A percentile compares a stretch with the other conserved stretches of the same genome.
Conservation (phyloP, 2,888 invertebrate genomes). For the Deroplatys truncata region DNA sequence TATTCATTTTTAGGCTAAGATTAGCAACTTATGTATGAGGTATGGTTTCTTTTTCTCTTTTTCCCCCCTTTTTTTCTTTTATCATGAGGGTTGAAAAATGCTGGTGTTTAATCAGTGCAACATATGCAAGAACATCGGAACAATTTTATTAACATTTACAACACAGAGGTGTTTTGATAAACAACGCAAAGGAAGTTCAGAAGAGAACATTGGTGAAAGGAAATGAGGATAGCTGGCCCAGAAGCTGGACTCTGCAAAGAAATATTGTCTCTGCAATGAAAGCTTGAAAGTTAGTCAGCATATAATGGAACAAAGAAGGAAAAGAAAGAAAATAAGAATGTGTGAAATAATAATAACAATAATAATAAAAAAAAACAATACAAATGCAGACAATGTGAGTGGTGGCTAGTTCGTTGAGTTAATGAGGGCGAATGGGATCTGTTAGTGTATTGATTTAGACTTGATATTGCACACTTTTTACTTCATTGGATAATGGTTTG, state of each 20-base stretch:
- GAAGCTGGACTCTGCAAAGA: neutral
- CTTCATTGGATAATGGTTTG: neutral
- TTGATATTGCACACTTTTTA: neutral
- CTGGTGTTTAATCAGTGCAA: constrained; percentile 11
- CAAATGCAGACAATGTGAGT: constrained; percentile 61
- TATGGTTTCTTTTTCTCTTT: constrained; percentile 12
- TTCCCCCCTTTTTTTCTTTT: constrained; percentile 33
- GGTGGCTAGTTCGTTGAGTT: constrained; percentile 48
- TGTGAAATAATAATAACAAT: neutral
- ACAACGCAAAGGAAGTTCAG: neutral
- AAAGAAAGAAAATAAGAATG: neutral
- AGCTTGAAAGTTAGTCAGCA: neutral
- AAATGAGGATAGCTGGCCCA: neutral
- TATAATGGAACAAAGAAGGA: neutral
- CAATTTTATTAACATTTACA: neutral
- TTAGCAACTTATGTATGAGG: neutral
- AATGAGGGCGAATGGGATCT: neutral
- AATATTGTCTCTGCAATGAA: neutral
- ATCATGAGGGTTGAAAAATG: constrained; percentile 23
- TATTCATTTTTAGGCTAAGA: constrained; percentile 15
- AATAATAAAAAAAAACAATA: neutral
- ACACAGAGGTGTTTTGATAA: neutral
- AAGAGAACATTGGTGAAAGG: neutral
- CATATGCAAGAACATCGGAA: neutral
- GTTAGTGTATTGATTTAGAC: neutral